Conservation (phyloP, 1,140 invertebrate genomes). For the Ridgeia piscesae region DNA sequence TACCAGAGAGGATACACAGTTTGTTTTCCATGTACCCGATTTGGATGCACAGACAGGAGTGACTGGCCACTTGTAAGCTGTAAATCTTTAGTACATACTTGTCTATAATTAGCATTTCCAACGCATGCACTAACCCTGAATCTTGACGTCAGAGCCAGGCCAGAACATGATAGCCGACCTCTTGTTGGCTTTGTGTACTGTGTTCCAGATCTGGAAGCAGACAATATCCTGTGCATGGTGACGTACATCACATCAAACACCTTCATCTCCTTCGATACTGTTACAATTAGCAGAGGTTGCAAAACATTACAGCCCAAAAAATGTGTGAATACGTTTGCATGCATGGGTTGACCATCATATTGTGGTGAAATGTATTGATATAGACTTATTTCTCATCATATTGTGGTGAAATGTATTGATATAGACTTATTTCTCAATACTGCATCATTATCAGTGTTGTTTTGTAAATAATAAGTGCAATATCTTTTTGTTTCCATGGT, state of each 20-base stretch:
- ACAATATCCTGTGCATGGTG: not conserved
- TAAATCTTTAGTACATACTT: not conserved
- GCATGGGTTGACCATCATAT: too few species aligned
- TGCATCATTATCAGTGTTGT: too few species aligned
- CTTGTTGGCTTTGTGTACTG: conserved; percentile 28
- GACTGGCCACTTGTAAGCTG: not conserved
- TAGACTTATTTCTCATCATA: too few species aligned
- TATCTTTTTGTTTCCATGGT: too few species aligned
- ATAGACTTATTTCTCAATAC: too few species aligned
- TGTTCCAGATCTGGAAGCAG: conserved; percentile 35
- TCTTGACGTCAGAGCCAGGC: conserved; percentile 33
- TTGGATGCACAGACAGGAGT: not conserved
- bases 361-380: too few species aligned
- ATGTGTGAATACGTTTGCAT: too few species aligned
- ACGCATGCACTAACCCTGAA: conserved; percentile 20
- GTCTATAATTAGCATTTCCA: not conserved
- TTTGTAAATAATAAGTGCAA: too few species aligned
- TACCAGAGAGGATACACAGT: not conserved
- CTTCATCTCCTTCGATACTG: not conserved
- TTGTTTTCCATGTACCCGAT: not conserved
- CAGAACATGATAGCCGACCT: conserved; percentile 38
- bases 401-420: too few species aligned
- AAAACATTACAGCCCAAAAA: too few species aligned
- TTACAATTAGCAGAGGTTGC: too few species aligned
- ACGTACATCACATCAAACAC: too few species aligned